Evolutionary conservation across 2,888 invertebrate genomes (phyloP).

Genomic region (Pachycephus smyrnensis): DNA sequence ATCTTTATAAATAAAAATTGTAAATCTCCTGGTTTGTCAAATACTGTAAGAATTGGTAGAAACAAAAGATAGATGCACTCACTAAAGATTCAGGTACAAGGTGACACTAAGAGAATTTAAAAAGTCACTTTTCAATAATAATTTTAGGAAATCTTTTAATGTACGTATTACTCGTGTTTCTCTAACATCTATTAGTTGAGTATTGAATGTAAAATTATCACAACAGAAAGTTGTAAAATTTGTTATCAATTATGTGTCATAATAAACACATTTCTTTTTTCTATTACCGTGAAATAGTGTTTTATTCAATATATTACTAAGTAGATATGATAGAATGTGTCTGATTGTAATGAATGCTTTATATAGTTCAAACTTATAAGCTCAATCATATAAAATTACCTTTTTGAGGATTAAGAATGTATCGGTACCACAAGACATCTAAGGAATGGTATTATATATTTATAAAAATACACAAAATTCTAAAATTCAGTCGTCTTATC

Average conservation of each 20-base stretch:
- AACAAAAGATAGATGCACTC: background rate
- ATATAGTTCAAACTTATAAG: background rate
- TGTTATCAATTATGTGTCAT: background rate
- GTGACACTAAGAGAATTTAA: background rate
- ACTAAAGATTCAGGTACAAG: background rate
- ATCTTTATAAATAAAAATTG: background rate
- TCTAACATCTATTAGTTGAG: background rate
- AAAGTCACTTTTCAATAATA: background rate
- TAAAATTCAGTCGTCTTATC: conserved; percentile 40
- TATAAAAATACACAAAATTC: conserved; percentile 38
- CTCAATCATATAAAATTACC: background rate
- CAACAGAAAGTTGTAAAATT: background rate
- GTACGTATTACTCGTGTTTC: background rate
- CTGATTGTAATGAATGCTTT: background rate
- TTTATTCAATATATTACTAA: background rate
- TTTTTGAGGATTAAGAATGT: background rate
- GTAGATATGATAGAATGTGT: background rate
- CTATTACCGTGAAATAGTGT: background rate
- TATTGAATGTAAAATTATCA: background rate
- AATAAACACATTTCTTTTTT: background rate
- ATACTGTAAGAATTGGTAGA: background rate
- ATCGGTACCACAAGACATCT: background rate
- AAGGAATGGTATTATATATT: conserved; percentile 14
- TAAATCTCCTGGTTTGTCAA: background rate
- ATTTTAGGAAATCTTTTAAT: background rate